These are phyloP conservation scores for Myiozetetes cayanensis DNA, from an alignment of 2,113 vertebrate species.

Conservation along the genomic window DNA sequence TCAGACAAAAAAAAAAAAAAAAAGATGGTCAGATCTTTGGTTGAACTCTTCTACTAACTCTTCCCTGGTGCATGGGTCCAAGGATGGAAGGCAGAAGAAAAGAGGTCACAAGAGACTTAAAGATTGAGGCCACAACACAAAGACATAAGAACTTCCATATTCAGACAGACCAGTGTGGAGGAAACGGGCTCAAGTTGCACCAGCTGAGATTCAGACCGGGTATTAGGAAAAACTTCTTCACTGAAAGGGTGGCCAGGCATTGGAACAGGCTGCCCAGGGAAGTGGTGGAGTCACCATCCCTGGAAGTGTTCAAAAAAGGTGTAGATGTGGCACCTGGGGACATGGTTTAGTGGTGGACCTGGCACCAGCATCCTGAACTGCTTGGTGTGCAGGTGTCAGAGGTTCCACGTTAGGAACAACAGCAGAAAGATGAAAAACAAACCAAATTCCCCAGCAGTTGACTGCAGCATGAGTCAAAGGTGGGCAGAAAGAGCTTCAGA, in stretches of 20 bases:
- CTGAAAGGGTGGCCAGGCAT: background rate
- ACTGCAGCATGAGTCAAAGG: background rate
- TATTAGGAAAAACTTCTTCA: background rate
- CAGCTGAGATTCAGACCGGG: background rate
- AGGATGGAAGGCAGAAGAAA: background rate
- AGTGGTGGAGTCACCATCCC: background rate
- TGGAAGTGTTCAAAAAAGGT: background rate
- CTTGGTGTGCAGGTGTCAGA: background rate
- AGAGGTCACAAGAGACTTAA: background rate
- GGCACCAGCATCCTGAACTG: rapidly evolving
- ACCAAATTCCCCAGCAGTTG: background rate
- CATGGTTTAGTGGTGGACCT: background rate
- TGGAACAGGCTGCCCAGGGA: background rate
- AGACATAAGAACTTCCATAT: background rate
- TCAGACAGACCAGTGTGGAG: background rate
- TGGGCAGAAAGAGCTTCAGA: background rate
- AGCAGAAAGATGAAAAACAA: background rate
- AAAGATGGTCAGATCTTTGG: background rate
- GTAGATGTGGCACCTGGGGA: background rate
- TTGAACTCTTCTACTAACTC: background rate
- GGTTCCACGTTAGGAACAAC: rapidly evolving
- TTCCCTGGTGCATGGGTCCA: background rate
- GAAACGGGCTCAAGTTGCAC: rapidly evolving
- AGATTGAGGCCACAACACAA: background rate
- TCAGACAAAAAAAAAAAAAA: background rate